Percentiles rank a stretch among this genome's conserved stretches.
These are phyloP conservation scores for Cynoglossus semilaevis DNA, from an alignment of 2,113 vertebrate species.

Conservation along the genomic window DNA sequence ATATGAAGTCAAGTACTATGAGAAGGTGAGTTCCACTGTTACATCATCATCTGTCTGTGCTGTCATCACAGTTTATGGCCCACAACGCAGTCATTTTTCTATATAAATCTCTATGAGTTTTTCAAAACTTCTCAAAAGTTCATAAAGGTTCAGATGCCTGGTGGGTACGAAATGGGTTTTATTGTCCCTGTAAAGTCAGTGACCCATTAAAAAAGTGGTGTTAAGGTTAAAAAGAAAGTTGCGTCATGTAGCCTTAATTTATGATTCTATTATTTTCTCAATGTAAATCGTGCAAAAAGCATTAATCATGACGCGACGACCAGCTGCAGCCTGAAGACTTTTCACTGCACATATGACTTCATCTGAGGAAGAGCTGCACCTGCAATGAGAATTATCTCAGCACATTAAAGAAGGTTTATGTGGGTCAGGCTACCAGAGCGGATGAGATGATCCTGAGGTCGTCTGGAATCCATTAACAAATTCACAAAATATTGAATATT, in stretches of 20 bases:
- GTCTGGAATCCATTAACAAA: neutral
- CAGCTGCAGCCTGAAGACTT: neutral
- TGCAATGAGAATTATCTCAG: neutral
- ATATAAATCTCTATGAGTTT: too few relatives aligned
- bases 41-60: neutral
- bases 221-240: neutral
- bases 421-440: neutral
- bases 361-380: neutral
- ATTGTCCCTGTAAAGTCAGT: neutral
- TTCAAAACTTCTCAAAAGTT: too few relatives aligned
- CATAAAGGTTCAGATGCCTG: too few relatives aligned
- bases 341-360: neutral
- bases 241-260: too few relatives aligned
- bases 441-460: neutral
- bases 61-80: neutral
- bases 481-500: too few relatives aligned
- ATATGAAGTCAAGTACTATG: conserved; percentile 93
- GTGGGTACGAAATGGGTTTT: neutral
- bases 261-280: neutral
- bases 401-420: neutral
- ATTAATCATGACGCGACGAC: neutral
- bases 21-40: conserved; percentile 80
- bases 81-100: too few relatives aligned
- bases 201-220: neutral
- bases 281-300: neutral